Conservation (phyloP, 1,140 invertebrate genomes). For the Hestina assimilis region DNA sequence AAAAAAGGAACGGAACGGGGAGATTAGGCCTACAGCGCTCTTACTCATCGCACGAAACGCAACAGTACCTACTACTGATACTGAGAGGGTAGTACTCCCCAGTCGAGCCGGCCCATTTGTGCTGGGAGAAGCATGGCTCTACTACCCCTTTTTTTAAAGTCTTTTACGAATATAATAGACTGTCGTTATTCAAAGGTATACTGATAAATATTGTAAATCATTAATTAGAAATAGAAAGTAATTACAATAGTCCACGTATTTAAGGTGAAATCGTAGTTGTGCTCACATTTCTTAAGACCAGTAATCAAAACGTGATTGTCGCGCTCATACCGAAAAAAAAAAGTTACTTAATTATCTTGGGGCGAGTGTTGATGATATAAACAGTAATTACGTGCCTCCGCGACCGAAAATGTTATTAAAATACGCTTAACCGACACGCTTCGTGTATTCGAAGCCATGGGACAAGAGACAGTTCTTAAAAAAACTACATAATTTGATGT, state of each 20-base stretch:
- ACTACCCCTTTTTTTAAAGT: no score
- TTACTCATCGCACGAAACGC: no score
- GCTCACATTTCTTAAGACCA: conserved; percentile 59
- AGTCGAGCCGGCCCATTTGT: no score
- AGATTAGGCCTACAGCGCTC: no score
- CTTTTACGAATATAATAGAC: no score
- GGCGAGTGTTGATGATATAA: conserved; percentile 71
- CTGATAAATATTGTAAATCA: no score
- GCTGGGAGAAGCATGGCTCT: no score
- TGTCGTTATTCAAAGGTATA: no score
- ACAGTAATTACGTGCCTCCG: conserved; percentile 68
- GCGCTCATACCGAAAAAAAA: conserved; percentile 71
- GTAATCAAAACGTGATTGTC: conserved; percentile 75
- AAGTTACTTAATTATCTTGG: conserved; percentile 69
- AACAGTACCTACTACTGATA: no score
- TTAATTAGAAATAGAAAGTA: not conserved
- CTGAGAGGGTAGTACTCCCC: no score
- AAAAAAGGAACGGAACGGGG: no score
- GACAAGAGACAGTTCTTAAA: conserved; percentile 10
- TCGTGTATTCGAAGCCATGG: conserved; percentile 24
- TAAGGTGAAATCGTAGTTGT: conserved; percentile 30
- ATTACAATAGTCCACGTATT: conserved; percentile 11
- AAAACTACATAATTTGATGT: conserved; percentile 21
- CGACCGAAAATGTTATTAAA: conserved; percentile 73
- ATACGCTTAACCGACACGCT: conserved; percentile 65